These are phyloP conservation scores for Scolopax bukidnonensis DNA, from an alignment of 2,797 vertebrate genomes.

Conservation along the genomic window DNA sequence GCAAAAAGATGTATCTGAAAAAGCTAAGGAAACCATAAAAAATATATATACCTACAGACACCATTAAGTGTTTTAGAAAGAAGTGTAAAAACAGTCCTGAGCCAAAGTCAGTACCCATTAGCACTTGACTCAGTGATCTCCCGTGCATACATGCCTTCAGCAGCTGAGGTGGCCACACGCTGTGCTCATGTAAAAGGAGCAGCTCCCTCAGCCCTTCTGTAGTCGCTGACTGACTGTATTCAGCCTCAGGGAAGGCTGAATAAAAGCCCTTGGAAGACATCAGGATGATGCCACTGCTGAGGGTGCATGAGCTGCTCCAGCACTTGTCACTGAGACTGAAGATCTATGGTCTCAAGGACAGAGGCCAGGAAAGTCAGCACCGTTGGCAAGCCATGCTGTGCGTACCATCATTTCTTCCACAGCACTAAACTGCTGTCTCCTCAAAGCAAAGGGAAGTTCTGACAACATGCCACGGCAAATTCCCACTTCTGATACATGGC, in stretches of 20 bases:
- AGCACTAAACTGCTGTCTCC: not conserved
- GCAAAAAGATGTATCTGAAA: not conserved
- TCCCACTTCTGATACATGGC: not conserved
- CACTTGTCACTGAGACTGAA: not conserved
- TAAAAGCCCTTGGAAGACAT: not conserved
- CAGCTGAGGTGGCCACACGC: accelerated
- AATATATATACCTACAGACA: not conserved
- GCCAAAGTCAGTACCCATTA: not conserved
- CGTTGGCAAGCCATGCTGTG: not conserved
- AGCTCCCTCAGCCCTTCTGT: not conserved
- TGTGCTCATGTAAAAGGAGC: not conserved
- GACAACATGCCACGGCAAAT: not conserved
- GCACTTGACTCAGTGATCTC: not conserved
- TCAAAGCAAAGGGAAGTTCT: not conserved
- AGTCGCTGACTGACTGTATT: not conserved
- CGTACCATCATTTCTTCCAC: not conserved
- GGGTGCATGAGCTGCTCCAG: accelerated
- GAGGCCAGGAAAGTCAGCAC: not conserved
- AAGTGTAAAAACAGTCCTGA: not conserved
- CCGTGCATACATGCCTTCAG: accelerated
- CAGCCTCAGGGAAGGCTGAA: not conserved
- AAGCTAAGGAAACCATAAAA: not conserved
- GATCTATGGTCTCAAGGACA: not conserved
- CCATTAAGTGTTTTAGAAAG: not conserved
- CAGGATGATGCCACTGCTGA: not conserved